Evolutionary conservation across 2,113 vertebrate genomes (phyloP).

Genomic region (Seriola aureovittata): DNA sequence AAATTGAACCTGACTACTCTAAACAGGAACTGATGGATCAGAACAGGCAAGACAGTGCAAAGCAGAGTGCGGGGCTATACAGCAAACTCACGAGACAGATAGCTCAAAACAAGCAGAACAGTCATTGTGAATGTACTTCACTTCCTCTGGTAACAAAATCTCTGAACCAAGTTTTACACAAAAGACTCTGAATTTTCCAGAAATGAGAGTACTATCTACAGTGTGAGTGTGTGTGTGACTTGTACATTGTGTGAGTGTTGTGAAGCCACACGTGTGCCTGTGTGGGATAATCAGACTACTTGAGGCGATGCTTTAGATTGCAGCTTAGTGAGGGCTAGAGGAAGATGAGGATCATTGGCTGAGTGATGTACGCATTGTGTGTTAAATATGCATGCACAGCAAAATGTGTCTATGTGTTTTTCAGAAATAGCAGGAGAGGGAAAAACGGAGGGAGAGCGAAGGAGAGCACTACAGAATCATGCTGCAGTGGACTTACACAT

Average conservation of each 20-base stretch:
- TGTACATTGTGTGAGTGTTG: slow-evolving; percentile 20
- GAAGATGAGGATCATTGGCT: slow-evolving; percentile 66
- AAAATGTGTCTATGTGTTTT: slow-evolving; percentile 55
- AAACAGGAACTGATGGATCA: slow-evolving; percentile 51
- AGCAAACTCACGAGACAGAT: slow-evolving; percentile 41
- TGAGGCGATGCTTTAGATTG: slow-evolving; percentile 58
- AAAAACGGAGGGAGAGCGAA: slow-evolving; percentile 18
- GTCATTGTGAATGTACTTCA: slow-evolving; percentile 19
- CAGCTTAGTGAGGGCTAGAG: slow-evolving; percentile 53
- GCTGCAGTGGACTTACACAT: slow-evolving; percentile 46
- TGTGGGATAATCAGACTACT: slow-evolving; percentile 58
- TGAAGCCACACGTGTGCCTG: slow-evolving; percentile 39
- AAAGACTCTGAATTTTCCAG: slow-evolving; percentile 15
- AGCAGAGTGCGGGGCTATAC: slow-evolving; percentile 31
- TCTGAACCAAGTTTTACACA: slow-evolving; percentile 12
- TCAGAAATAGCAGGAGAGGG: slow-evolving; percentile 37
- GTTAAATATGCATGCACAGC: slow-evolving; percentile 70
- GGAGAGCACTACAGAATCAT: slow-evolving; percentile 45
- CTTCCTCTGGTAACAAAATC: slow-evolving; percentile 26
- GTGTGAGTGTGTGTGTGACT: slow-evolving; percentile 10
- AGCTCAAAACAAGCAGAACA: slow-evolving; percentile 39
- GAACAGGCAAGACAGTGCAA: slow-evolving; percentile 41
- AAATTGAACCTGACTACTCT: slow-evolving; percentile 57
- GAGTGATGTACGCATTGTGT: slow-evolving; percentile 59
- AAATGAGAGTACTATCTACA: slow-evolving; percentile 8